phyloP scores from a whole-genome alignment of 2,888 invertebrate species.

The Acronicta leporina region DNA sequence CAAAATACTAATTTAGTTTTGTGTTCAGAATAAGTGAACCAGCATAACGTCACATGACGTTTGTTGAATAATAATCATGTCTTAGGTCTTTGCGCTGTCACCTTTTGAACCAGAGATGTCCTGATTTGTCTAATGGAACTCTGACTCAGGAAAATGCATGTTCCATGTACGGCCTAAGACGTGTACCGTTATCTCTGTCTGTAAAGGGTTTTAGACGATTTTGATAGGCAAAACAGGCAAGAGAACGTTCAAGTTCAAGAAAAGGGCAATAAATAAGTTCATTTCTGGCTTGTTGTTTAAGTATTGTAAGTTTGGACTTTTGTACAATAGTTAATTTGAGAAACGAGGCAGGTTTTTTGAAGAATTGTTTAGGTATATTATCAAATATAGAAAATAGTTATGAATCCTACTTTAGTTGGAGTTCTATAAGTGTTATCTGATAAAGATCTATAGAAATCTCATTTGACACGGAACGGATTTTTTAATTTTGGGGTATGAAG shows the following conservation, averaged over 20 bases:
- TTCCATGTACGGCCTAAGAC: conserved; percentile 15
- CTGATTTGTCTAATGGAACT: conserved; percentile 29
- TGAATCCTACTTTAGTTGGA: too few species aligned
- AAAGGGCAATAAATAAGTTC: not conserved
- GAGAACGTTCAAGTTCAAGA: not conserved
- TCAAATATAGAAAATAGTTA: too few species aligned
- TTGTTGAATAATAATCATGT: conserved; percentile 35
- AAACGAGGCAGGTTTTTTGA: too few species aligned
- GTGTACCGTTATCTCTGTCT: conserved; percentile 13
- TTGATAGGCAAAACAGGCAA: conserved; percentile 20
- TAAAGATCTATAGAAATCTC: too few species aligned
- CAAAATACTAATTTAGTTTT: not conserved
- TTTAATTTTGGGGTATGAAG: too few species aligned
- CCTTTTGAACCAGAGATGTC: conserved; percentile 21
- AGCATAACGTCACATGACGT: not conserved
- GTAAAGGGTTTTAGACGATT: too few species aligned
- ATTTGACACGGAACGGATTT: too few species aligned
- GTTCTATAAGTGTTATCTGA: too few species aligned
- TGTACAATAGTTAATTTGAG: too few species aligned
- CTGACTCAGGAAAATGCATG: conserved; percentile 11
- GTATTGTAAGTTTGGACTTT: too few species aligned
- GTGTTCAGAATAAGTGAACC: not conserved
- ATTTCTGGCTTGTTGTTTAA: too few species aligned
- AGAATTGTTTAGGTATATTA: too few species aligned
- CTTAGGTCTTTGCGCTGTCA: conserved; percentile 10